Evolutionary conservation across 2,888 invertebrate genomes (phyloP).

Genomic region (Amphipoea lucens): DNA sequence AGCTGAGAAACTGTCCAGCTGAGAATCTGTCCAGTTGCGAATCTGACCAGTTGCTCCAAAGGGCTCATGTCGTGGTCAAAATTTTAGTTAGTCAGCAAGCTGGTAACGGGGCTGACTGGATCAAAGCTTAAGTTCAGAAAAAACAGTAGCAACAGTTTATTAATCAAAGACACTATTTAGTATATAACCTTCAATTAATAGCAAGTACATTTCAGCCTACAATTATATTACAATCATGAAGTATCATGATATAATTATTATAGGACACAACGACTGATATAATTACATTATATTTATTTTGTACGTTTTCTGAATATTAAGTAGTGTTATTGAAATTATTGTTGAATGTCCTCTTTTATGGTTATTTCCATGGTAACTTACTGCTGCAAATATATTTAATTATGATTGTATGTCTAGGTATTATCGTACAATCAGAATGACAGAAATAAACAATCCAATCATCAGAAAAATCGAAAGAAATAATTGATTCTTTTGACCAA

Average conservation of each 20-base stretch:
- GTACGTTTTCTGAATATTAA: constrained; percentile 49
- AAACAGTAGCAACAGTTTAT: background rate
- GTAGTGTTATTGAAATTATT: constrained; percentile 8
- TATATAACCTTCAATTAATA: constrained; percentile 24
- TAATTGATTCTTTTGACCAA: background rate
- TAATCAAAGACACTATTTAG: background rate
- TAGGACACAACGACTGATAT: background rate
- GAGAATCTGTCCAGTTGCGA: too few species aligned
- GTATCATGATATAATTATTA: constrained; percentile 27
- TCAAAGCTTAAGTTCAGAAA: too few species aligned
- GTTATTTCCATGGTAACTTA: constrained; percentile 17
- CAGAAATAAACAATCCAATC: background rate
- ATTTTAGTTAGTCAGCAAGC: too few species aligned
- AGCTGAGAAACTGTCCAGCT: too few species aligned
- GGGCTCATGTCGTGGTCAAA: too few species aligned
- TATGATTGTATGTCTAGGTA: background rate
- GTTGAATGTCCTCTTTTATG: background rate
- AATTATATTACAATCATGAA: constrained; percentile 42
- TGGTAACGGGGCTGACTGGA: too few species aligned
- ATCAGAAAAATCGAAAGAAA: background rate
- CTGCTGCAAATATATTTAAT: background rate
- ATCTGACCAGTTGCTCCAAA: too few species aligned
- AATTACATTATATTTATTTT: constrained; percentile 44
- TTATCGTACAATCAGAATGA: background rate
- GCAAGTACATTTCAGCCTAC: constrained; percentile 7